Evolutionary conservation across 2,888 invertebrate genomes (phyloP), one percentile per base, ranked within the genome.

Genomic region (Diogma glabrata): DNA sequence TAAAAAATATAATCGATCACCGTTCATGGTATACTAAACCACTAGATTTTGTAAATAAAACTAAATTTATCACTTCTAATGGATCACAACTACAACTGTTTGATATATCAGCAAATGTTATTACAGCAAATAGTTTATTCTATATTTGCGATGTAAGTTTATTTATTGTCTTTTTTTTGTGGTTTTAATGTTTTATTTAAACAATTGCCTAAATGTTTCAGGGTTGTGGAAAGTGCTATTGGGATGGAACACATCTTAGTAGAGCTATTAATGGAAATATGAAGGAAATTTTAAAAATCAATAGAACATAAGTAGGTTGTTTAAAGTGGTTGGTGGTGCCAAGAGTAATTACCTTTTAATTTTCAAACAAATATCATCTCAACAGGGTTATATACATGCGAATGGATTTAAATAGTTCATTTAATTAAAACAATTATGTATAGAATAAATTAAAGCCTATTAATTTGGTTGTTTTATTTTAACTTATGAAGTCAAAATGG

Each of bases 91-190:
- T 57, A 17, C 55, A 55, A 49, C 19, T 57, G 7, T 52, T 64
- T 14, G 68, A 68, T 23, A 67, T 69, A 57, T 66, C 70, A 3
- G 67, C 66, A 47, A 69, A 68, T 14, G 62, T 65, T 26, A 60
- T 61, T 10, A 59, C 55, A 47, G 51, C 47, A n/a, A 30, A 52
- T 24, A 17, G 51, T 16, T 40, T 47, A 36, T 57, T 54, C 52
- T 57, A 53, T 48, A 61, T 51, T 28, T 55, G 55, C 14, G 54
- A 56, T 19, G 54, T 52, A 49, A 51, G 47, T 47, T n/a, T n/a
- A n/a, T n/a, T n/a, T n/a, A n/a, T n/a, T n/a, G n/a, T n/a, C 48
- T 30, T 19, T 24, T 30, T 43, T 45, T 5, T 49, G 24, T 28
- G 49, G 24, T 43, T 14, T 38, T 24, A 49, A 47, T 51, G 19